Conservation (phyloP, 1,140 invertebrate genomes). For the Aphelenchoides besseyi region DNA sequence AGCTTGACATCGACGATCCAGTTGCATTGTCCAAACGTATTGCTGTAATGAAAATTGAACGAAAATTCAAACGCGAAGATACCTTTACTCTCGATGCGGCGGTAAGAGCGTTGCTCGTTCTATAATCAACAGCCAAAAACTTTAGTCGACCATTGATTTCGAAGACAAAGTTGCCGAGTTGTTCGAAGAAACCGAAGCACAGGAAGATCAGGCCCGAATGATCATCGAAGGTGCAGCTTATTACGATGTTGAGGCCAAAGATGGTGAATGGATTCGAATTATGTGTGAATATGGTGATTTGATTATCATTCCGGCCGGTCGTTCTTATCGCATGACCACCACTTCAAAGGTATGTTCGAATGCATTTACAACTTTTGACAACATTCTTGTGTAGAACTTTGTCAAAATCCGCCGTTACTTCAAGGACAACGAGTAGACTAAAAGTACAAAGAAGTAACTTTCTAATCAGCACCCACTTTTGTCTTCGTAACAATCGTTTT, state of each 20-base stretch:
- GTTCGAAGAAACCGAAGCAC: constrained; percentile 56
- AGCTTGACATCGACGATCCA: constrained; percentile 57
- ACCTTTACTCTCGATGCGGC: constrained; percentile 57
- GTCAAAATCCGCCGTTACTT: constrained; percentile 62
- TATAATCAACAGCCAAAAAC: not conserved
- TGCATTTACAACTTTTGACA: constrained; percentile 24
- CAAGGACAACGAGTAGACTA: constrained; percentile 44
- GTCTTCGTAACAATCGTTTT: no score
- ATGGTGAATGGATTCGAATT: constrained; percentile 53
- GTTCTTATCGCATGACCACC: constrained; percentile 56
- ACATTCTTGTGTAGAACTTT: constrained; percentile 53
- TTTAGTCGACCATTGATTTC: constrained; percentile 58
- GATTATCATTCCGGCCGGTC: constrained; percentile 57
- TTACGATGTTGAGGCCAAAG: constrained; percentile 58
- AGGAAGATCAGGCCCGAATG: constrained; percentile 51
- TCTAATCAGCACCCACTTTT: no score
- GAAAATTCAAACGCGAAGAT: constrained; percentile 59
- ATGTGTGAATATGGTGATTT: constrained; percentile 57
- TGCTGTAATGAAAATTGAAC: constrained; percentile 54
- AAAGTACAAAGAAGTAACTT: no score
- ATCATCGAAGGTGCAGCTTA: constrained; percentile 59
- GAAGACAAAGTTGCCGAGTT: constrained; percentile 57
- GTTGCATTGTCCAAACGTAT: constrained; percentile 54
- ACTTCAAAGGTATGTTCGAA: constrained; percentile 53
- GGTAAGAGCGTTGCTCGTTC: not conserved